Conservation (phyloP, 2,888 invertebrate species). For the Eurytoma adleriae region DNA sequence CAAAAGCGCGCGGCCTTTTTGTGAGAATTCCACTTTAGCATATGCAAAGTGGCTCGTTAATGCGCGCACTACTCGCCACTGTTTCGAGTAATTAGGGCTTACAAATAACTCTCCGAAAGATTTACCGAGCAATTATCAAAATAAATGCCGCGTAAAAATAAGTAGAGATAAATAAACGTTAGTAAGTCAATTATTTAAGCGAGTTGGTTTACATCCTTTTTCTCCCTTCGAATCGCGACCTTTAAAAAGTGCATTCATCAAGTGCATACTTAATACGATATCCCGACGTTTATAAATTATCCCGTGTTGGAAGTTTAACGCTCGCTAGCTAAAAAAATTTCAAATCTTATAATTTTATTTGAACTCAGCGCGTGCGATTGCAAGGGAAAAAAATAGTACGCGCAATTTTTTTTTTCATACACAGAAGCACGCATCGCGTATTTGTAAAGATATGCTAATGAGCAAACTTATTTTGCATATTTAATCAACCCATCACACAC, state of each 20-base stretch:
- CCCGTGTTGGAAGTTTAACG: background rate
- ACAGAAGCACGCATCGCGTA: constrained; percentile 19
- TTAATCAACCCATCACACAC: constrained; percentile 31
- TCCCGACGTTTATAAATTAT: constrained; percentile 21
- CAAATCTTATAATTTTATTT: constrained; percentile 33
- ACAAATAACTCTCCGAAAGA: too few relatives aligned
- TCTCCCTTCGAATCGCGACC: background rate
- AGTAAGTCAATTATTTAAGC: background rate
- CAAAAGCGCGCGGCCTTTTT: background rate
- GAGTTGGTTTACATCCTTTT: background rate
- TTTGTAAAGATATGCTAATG: constrained; percentile 45
- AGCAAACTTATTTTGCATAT: constrained; percentile 43
- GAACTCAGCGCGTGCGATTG: background rate
- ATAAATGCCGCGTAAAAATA: too few relatives aligned
- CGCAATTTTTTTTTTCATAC: constrained; percentile 40
- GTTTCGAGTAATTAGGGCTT: too few relatives aligned
- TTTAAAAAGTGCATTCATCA: background rate
- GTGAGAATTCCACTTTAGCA: background rate
- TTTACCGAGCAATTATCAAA: too few relatives aligned
- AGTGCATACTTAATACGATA: background rate
- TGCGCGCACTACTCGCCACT: background rate
- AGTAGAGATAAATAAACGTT: too few relatives aligned
- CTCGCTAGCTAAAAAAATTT: background rate
- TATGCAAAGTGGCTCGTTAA: background rate
- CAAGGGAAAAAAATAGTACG: constrained; percentile 11